A percentile compares a stretch with the other conserved stretches of the same genome.
Evolutionary conservation across 2,797 vertebrate species (phyloP).

Genomic region (Coregonus sp.): DNA sequence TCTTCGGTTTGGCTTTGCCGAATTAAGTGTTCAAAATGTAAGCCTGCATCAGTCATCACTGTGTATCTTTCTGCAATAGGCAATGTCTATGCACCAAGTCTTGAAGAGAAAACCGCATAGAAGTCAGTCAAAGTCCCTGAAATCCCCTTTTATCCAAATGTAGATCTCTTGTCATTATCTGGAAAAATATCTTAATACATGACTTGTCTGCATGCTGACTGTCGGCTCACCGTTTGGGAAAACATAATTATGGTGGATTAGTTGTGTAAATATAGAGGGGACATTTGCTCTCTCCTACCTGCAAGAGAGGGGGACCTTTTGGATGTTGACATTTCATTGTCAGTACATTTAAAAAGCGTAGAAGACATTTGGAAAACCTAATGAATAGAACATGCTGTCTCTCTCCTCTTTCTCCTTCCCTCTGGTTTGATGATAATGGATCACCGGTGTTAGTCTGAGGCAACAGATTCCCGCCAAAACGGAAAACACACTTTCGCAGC

Average conservation of each 20-base stretch:
- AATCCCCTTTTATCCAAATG: constrained; percentile 40
- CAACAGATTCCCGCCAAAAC: neutral
- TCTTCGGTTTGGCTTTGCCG: neutral
- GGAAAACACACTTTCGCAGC: neutral
- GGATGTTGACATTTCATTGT: constrained; percentile 45
- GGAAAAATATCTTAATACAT: constrained; percentile 38
- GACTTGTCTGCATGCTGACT: constrained; percentile 27
- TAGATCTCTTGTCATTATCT: constrained; percentile 46
- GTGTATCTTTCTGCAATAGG: neutral
- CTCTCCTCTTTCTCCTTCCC: neutral
- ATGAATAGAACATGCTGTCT: constrained; percentile 21
- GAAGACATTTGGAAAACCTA: neutral
- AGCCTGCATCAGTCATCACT: neutral
- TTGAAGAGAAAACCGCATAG: neutral
- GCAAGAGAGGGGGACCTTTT: constrained; percentile 31
- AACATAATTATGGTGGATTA: constrained; percentile 34
- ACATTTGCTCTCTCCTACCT: constrained; percentile 30
- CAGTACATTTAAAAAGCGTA: constrained; percentile 23
- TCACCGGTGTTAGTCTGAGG: neutral
- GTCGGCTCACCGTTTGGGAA: constrained; percentile 16
- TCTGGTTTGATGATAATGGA: neutral
- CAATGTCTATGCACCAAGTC: neutral
- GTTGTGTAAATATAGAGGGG: constrained; percentile 40
- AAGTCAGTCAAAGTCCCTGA: neutral
- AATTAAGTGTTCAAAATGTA: constrained; percentile 1